Evolutionary conservation across 2,888 invertebrate genomes (phyloP).

Genomic region (Hyalella azteca): DNA sequence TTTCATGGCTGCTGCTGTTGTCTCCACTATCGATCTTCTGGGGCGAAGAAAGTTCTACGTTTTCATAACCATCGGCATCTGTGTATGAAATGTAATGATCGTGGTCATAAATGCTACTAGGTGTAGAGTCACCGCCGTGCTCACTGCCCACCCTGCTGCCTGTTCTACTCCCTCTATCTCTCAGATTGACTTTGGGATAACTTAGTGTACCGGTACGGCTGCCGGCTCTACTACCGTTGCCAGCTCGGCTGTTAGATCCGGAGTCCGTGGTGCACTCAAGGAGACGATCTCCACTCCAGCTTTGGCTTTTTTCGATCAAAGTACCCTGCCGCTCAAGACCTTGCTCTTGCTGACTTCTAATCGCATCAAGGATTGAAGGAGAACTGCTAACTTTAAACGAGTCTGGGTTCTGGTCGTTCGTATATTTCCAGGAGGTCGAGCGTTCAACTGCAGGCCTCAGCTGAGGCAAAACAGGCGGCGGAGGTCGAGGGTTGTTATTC

Average conservation of each 20-base stretch:
- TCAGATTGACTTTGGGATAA: slow-evolving; percentile 42
- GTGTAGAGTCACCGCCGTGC: slow-evolving; percentile 54
- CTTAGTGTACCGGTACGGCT: slow-evolving; percentile 29
- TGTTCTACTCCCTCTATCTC: slow-evolving; percentile 41
- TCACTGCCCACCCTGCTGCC: slow-evolving; percentile 50
- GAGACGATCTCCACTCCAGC: slow-evolving; percentile 56
- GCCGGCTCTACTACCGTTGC: slow-evolving; percentile 50
- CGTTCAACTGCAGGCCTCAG: slow-evolving; percentile 48
- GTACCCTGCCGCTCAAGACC: slow-evolving; percentile 40
- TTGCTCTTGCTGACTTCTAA: slow-evolving; percentile 38
- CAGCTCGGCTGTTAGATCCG: slow-evolving; percentile 54
- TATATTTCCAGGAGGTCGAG: slow-evolving; percentile 52
- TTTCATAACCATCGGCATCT: slow-evolving; percentile 57
- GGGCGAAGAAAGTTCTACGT: slow-evolving; percentile 55
- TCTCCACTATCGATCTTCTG: slow-evolving; percentile 47
- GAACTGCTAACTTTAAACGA: slow-evolving; percentile 55
- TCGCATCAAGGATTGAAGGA: slow-evolving; percentile 55
- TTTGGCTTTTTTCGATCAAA: slow-evolving; percentile 55
- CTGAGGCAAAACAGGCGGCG: slow-evolving; percentile 35
- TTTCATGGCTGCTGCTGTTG: slow-evolving; percentile 52
- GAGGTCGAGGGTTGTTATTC: slow-evolving; percentile 35
- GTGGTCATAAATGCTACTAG: slow-evolving; percentile 56
- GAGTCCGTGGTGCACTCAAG: slow-evolving; percentile 56
- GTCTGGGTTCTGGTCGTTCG: slow-evolving; percentile 51
- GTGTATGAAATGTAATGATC: slow-evolving; percentile 50